Percentiles rank a stretch among this genome's conserved stretches.
These are phyloP conservation scores for Sebastes iracundus DNA, from an alignment of 2,797 vertebrate species.

Conservation along the genomic window DNA sequence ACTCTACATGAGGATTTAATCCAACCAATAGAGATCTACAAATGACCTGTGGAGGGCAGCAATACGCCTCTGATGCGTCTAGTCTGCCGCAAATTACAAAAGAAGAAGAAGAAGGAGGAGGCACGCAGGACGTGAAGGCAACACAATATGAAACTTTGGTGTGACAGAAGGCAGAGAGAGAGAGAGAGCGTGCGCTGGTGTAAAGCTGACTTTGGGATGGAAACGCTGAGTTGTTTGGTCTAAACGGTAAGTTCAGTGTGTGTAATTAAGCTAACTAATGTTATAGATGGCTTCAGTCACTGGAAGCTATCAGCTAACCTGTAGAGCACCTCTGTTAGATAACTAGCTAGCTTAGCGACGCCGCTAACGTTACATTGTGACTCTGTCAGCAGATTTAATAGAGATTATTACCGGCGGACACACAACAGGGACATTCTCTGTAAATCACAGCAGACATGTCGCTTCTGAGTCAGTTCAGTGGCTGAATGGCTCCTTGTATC, in stretches of 20 bases:
- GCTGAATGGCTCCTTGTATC: background rate
- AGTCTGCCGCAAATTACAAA: no score
- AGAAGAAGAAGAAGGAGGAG: no score
- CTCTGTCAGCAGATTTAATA: background rate
- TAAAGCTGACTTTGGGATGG: background rate
- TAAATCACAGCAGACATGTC: no score
- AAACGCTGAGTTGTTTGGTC: background rate
- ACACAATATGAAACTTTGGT: background rate
- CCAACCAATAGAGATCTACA: no score
- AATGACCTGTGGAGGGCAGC: no score
- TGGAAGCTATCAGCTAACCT: background rate
- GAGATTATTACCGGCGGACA: background rate
- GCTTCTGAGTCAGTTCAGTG: background rate
- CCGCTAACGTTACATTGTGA: background rate
- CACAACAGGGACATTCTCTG: background rate
- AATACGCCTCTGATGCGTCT: no score
- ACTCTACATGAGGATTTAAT: no score
- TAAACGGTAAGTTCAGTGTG: background rate
- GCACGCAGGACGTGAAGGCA: background rate
- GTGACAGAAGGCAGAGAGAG: background rate
- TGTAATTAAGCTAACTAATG: no score
- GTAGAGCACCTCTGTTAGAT: background rate
- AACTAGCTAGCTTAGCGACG: background rate
- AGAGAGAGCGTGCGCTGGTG: background rate
- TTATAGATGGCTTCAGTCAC: rapidly evolving